Percentiles rank a stretch among this genome's conserved stretches.
Conservation (phyloP, 2,888 invertebrate genomes). For the Caenorhabditis sp. region DNA sequence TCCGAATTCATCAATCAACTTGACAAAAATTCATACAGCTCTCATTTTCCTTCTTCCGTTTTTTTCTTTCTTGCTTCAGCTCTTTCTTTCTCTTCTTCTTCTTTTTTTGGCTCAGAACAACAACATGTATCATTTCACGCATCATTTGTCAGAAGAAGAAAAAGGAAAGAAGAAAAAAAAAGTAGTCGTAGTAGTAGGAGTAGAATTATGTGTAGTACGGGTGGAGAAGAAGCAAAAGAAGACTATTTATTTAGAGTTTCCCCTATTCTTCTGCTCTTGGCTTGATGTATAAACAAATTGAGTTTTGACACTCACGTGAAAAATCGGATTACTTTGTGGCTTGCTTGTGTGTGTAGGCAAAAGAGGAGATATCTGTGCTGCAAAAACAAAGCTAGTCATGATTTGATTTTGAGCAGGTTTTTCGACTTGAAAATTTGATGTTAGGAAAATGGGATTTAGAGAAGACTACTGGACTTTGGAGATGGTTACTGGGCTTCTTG, state of each 20-base stretch:
- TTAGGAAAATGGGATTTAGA: too few relatives aligned
- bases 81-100: background rate
- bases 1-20: conserved; percentile 1
- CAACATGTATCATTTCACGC: conserved; percentile 42
- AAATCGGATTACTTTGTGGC: background rate
- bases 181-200: background rate
- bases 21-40: background rate
- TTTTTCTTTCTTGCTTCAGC: background rate
- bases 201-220: background rate
- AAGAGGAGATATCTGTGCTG: background rate
- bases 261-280: background rate
- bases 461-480: too few relatives aligned
- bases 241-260: conserved; percentile 22
- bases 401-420: background rate
- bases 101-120: conserved; percentile 10
- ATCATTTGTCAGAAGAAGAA: conserved; percentile 38
- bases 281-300: background rate
- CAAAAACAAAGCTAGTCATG: background rate
- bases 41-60: background rate
- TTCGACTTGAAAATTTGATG: background rate
- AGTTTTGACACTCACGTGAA: background rate
- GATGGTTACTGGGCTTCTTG: too few relatives aligned
- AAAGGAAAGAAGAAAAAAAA: conserved; percentile 2
- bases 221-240: background rate
- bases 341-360: background rate